Evolutionary conservation across 2,797 vertebrate species (phyloP), one percentile per base, ranked within the genome.

Genomic region (Microtus agrestis): DNA sequence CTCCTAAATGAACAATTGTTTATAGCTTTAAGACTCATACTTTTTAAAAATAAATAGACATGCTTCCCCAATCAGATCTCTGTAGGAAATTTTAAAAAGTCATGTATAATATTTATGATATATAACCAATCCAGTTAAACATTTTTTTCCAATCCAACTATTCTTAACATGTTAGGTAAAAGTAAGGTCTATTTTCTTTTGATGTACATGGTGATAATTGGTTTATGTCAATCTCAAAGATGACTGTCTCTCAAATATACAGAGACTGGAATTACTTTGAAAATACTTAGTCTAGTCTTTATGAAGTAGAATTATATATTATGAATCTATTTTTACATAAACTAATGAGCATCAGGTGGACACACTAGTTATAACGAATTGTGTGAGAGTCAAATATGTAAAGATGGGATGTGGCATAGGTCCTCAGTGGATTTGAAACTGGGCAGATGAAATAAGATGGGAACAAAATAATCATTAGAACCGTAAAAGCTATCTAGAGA

Each of bases 1-100:
- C 51, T 96, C 73, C 89, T 46, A 91, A 89, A 87, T 46, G 91
- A 61, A 15, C 34, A 78, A 86, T 34, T 71, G 14, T 87, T 94
- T 85, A 59, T 34, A 85, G 23, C 31, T 78, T 89, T 19, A 69
- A 9, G 67, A 14, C 15, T 19, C 67, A 15, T 81, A 10, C 69
- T 90, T 88, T 48, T 87, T 87, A 25, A 80, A 87, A 93, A 94
- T 73, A 88, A 79, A 89, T 56, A 92, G 86, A 89, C 29, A 82
- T 59, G 1, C 63, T 88, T 95, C 15, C n/a, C 43, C 89, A 92
- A 91, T 0, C 71, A 25, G 14, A 93, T n/a, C 56, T 91, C 96
- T 63, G 5, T 37, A 4, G 31, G 56, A 8, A 9, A 8, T 69
- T 59, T 78, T 54, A 13, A 12, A 69, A n/a, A 79, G 6, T 10